Percentiles rank a stretch among this genome's conserved stretches.
Evolutionary conservation across 2,888 invertebrate species (phyloP).

Genomic region (Coenonympha glycerion): DNA sequence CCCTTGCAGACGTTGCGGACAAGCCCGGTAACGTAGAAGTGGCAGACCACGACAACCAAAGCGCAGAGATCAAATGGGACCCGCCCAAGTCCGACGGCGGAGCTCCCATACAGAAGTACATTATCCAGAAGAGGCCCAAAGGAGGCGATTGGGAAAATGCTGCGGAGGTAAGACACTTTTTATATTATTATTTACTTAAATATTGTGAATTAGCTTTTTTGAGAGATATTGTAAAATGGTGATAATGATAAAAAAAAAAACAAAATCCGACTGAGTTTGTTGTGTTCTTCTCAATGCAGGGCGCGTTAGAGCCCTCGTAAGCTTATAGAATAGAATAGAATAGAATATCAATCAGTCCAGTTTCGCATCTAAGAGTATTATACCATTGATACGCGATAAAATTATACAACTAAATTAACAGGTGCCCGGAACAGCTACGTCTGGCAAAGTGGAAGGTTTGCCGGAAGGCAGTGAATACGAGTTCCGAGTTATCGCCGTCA

Average conservation of each 20-base stretch:
- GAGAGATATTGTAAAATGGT: too few species aligned
- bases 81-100: conserved; percentile 93
- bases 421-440: conserved; percentile 82
- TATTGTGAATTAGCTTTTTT: too few species aligned
- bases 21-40: conserved; percentile 95
- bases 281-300: too few species aligned
- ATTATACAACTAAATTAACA: conserved; percentile 29
- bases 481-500: conserved; percentile 92
- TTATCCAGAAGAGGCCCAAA: conserved; percentile 92
- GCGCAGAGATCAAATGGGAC: conserved; percentile 93
- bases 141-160: conserved; percentile 94
- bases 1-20: conserved; percentile 83
- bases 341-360: too few species aligned
- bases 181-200: not conserved
- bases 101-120: conserved; percentile 93
- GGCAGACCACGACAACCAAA: conserved; percentile 94
- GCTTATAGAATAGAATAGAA: too few species aligned
- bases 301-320: too few species aligned
- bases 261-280: too few species aligned
- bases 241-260: too few species aligned
- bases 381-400: too few species aligned
- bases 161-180: conserved; percentile 76
- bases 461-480: conserved; percentile 94
- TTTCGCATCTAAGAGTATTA: too few species aligned
- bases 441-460: conserved; percentile 87